Evolutionary conservation across 2,113 vertebrate genomes (phyloP), one percentile per base, ranked within the genome.

Genomic region (Panurus biarmicus): DNA sequence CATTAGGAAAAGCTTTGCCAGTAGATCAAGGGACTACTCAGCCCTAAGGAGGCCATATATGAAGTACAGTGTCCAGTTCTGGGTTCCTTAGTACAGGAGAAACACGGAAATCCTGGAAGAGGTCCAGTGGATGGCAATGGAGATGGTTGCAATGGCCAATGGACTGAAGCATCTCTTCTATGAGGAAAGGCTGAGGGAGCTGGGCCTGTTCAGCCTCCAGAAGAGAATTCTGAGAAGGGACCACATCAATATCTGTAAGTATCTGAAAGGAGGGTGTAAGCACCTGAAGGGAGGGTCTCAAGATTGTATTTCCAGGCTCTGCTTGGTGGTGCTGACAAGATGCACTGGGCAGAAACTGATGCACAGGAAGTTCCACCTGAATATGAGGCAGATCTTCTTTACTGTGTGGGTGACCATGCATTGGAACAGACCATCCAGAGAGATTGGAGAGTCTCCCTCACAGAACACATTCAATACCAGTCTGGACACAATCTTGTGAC

Each of bases 381-480:
- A 28, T 25, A 72, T 5, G 10, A 72, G 36, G 36, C 65, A 72
- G 5, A 57, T 20, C 26, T 35, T n/a, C 12, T 71, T 50, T 79
- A 65, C 26, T 36, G 7, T 44, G 31, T 31, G 14, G 26, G 7
- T 36, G 22, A 72, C 36, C 7, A 4, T 0, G 0, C 12, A 33
- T 2, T 50, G 31, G 10, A 72, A 50, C 5, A 44, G 36, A 51
- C 9, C 28, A 14, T 12, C 33, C 26, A 33, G 36, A 50, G 5
- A 42, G 21, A 13, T 5, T 57, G 31, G 35, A 29, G 29, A 40
- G 11, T 35, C 14, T 64, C 14, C 35, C 6, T 40, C 2, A 2
- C 8, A 22, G 22, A 29, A 57, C 21, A 65, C 7, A 20, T 36
- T 72, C 36, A 50, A 50, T 42, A 57, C 57, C 42, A n/a, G 42